Conservation (phyloP, 2,113 vertebrate genomes). For the Boulengeromyrus knoepffleri region DNA sequence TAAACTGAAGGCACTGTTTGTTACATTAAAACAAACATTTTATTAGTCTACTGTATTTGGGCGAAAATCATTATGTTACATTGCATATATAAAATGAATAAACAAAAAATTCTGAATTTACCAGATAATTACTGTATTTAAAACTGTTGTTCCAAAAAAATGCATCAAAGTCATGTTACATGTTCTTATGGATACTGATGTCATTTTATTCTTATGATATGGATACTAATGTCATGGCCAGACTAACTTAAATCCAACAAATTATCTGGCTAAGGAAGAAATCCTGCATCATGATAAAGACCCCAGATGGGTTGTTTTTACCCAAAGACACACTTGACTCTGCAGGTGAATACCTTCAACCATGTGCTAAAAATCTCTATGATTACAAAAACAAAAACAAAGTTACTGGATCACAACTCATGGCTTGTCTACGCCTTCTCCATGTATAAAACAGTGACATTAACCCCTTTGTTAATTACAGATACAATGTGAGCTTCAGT, state of each 20-base stretch:
- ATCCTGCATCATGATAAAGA: background rate
- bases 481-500: background rate
- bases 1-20: slow-evolving; percentile 4
- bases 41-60: background rate
- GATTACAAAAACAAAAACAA: background rate
- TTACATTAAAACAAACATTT: background rate
- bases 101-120: background rate
- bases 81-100: background rate
- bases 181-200: background rate
- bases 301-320: background rate
- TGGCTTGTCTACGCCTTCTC: background rate
- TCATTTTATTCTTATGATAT: background rate
- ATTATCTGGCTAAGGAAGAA: background rate
- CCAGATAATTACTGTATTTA: background rate
- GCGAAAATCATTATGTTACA: background rate
- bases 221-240: background rate
- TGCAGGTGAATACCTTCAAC: background rate
- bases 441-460: background rate
- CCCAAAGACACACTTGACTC: background rate
- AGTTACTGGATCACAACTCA: background rate
- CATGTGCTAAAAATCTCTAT: background rate
- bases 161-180: background rate
- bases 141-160: background rate
- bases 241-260: background rate
- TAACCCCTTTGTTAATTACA: background rate